Conservation (phyloP, 2,797 vertebrate genomes). For the Bucorvus abyssinicus region DNA sequence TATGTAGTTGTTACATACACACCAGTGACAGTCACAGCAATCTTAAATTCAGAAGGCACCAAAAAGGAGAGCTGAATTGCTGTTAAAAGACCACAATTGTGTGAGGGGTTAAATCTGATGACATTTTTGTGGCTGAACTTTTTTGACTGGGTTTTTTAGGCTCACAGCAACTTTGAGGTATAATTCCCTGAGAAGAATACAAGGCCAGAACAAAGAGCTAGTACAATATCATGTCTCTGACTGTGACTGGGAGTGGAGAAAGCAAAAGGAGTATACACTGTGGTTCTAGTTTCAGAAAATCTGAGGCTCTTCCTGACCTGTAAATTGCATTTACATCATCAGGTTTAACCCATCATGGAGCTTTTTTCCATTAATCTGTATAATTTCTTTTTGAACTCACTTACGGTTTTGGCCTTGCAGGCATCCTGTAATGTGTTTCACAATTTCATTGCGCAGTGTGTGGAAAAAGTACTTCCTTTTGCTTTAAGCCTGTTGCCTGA, state of each 20-base stretch:
- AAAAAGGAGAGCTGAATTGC: neutral
- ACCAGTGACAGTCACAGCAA: neutral
- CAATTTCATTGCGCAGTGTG: slow-evolving; percentile 61
- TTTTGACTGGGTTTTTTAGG: neutral
- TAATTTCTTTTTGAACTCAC: slow-evolving; percentile 46
- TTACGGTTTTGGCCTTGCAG: slow-evolving; percentile 39
- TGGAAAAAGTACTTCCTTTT: slow-evolving; percentile 62
- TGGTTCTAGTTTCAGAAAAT: slow-evolving; percentile 8
- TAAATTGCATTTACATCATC: neutral
- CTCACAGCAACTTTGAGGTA: neutral
- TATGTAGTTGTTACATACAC: neutral
- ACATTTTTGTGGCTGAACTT: neutral
- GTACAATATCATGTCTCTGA: neutral
- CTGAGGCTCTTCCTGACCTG: neutral
- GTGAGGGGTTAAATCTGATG: neutral
- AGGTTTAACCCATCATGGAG: neutral
- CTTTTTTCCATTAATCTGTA: slow-evolving; percentile 19
- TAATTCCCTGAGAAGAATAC: neutral
- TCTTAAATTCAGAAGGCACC: neutral
- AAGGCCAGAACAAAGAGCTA: neutral
- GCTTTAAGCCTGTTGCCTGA: slow-evolving; percentile 41
- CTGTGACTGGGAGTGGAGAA: neutral
- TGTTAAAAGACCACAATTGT: neutral
- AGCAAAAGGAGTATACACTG: neutral
- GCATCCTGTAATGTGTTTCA: slow-evolving; percentile 47